Evolutionary conservation across 2,888 invertebrate species (phyloP), one percentile per base, ranked within the genome.

Genomic region (Laspeyria flexula): DNA sequence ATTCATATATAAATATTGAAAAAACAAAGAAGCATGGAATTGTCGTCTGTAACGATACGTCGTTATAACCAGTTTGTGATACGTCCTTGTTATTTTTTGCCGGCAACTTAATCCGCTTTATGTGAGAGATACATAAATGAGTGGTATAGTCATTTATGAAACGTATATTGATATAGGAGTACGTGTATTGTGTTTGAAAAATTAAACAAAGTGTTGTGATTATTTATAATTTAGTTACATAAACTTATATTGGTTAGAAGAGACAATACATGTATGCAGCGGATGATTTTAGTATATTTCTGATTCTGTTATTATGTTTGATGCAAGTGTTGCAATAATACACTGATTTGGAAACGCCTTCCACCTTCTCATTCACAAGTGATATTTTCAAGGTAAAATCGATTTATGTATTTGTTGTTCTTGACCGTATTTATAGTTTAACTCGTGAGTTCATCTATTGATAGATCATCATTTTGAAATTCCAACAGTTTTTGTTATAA

Each of bases 331-430:
- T 45, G 65, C 42, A 65, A 68, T 51, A 58, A 42, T 45, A 47
- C 46, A 51, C 42, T 45, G 44, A 42, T 60, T 64, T 54, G 52
- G 39, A 59, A 58, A 61, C 35, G 16, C 63, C 63, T 62, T 57
- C 35, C n/a, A 35, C 47, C 46, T 37, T 51, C 31, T 43, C 40
- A 29, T 52, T 56, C 50, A 43, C 60, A 55, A 55, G 53, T 65
- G 39, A 56, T 51, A 51, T 59, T 62, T 43, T 72, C 79, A 79
- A 82, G 83, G 83, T 77, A 72, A 78, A 61, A 65, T 60, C 51
- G 52, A 72, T 75, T 71, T 69, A n/a, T n/a, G n/a, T n/a, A 55
- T 64, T 63, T 61, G 39, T 45, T 50, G 45, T 41, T 51, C 60
- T 55, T 57, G 52, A 57, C 50, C 53, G 40, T 45, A 10, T 56